These are phyloP conservation scores for Daubentonia madagascariensis DNA, from an alignment of 2,113 vertebrate species.

Conservation along the genomic window DNA sequence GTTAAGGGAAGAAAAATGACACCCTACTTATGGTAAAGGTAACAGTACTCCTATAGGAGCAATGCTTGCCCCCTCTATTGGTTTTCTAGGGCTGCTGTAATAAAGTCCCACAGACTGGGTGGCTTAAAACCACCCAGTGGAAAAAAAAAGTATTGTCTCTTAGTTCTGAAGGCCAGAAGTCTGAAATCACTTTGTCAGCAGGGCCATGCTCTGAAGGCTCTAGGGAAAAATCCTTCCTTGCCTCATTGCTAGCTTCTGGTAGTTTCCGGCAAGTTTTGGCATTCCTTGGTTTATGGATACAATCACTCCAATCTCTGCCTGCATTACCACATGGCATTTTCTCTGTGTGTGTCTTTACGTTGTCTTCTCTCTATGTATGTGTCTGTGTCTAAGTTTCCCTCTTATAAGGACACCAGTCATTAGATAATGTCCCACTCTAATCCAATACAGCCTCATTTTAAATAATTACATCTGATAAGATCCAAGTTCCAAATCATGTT, in stretches of 20 bases:
- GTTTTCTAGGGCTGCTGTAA: background rate
- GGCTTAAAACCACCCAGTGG: too few species aligned
- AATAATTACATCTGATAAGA: background rate
- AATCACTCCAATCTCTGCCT: background rate
- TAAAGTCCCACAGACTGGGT: background rate
- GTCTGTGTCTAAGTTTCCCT: background rate
- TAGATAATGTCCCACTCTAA: background rate
- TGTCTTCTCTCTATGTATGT: background rate
- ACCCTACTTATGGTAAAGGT: background rate
- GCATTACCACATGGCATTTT: background rate
- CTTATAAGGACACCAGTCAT: background rate
- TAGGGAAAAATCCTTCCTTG: background rate
- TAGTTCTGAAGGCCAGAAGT: background rate
- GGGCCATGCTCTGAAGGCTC: background rate
- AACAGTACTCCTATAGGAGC: accelerated
- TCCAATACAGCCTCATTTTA: background rate
- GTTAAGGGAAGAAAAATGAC: background rate
- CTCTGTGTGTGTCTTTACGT: background rate
- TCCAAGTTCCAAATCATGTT: background rate
- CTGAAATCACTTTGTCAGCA: background rate
- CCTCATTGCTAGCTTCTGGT: background rate
- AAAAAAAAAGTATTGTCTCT: background rate
- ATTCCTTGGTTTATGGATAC: background rate
- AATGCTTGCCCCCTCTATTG: accelerated
- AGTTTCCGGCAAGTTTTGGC: background rate